phyloP scores from a whole-genome alignment of 2,888 invertebrate genomes.

The Archaeoteleia sp. region DNA sequence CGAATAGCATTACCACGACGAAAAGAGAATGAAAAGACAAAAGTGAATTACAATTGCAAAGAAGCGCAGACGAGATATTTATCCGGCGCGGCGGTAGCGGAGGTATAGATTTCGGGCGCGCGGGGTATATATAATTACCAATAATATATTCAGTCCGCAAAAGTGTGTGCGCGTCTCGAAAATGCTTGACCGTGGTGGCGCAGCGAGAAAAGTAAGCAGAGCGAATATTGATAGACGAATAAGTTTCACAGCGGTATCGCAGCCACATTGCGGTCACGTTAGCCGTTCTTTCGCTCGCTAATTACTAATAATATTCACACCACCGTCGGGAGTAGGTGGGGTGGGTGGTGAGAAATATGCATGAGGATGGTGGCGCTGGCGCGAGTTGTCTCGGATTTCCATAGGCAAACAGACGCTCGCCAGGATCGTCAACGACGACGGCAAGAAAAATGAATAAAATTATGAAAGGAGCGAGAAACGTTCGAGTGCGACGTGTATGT shows the following conservation, averaged over 20 bases:
- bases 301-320: slow-evolving; percentile 75
- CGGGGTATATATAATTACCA: slow-evolving; percentile 67
- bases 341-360: slow-evolving; percentile 59
- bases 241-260: too few relatives aligned
- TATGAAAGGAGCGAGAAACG: slow-evolving; percentile 60
- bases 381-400: slow-evolving; percentile 60
- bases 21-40: slow-evolving; percentile 32
- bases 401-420: slow-evolving; percentile 64
- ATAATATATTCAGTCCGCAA: slow-evolving; percentile 64
- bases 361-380: slow-evolving; percentile 39
- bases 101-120: slow-evolving; percentile 25
- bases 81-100: slow-evolving; percentile 43
- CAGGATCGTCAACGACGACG: slow-evolving; percentile 47
- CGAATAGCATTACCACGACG: too few relatives aligned
- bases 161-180: slow-evolving; percentile 36
- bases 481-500: slow-evolving; percentile 43
- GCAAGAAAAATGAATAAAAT: slow-evolving; percentile 71
- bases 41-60: slow-evolving; percentile 62
- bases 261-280: too few relatives aligned
- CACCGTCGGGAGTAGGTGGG: slow-evolving; percentile 18
- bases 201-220: slow-evolving; percentile 40
- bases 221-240: slow-evolving; percentile 46
- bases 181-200: slow-evolving; percentile 44
- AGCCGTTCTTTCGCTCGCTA: slow-evolving; percentile 66
- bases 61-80: slow-evolving; percentile 51